Base-by-base conservation (phyloP, 1,140 invertebrate genomes). In the Polyergus mexicanus region DNA sequence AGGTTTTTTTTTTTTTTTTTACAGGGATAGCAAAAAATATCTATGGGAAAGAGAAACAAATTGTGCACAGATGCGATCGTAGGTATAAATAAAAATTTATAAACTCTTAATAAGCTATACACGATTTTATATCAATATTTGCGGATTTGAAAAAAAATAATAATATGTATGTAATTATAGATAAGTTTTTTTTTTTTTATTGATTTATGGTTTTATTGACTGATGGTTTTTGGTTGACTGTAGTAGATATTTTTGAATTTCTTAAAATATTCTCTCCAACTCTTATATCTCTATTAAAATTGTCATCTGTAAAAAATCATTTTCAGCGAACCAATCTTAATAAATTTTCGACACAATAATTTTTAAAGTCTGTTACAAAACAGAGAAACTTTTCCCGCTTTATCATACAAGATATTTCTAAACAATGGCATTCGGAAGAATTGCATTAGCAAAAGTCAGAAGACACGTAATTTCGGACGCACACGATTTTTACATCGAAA, bases 321-420 rank as follows among this genome's bases (percentile, higher is more conserved):
- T 77, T 58, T 6, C 28, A 41, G 32, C 75, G 16, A 25, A 76
- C 25, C 25, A 63, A 77, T 51, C 75, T 77, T 65, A 7, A 77
- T 11, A 41, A 77, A 11, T 65, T 19, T 65, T 16, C 13, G 35
- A 44, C 19, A 65, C 51, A 35, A 65, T 32, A 28, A 77, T 51
- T 77, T 62, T 77, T 19, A 11, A 22, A 35, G 7, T 25, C 22
- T 7, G 41, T 60, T 11, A 25, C 44, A 38, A 38, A 2, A 28
- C 8, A 32, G 0, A 32, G 2, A 0, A 74, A 56, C 32, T n/a
- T 44, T 62, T 41, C 16, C 56, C 13, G 41, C 72, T 8, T 60
- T 38, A 35, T 3, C 38, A 19, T 19, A 58, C 5, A 25, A 25
- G 7, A 16, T 60, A 11, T 11, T 3, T 2, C 10, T 11, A 22